These are phyloP conservation scores for Halocynthia aurantium DNA, from an alignment of 23 tunicate species.

Conservation along the genomic window DNA sequence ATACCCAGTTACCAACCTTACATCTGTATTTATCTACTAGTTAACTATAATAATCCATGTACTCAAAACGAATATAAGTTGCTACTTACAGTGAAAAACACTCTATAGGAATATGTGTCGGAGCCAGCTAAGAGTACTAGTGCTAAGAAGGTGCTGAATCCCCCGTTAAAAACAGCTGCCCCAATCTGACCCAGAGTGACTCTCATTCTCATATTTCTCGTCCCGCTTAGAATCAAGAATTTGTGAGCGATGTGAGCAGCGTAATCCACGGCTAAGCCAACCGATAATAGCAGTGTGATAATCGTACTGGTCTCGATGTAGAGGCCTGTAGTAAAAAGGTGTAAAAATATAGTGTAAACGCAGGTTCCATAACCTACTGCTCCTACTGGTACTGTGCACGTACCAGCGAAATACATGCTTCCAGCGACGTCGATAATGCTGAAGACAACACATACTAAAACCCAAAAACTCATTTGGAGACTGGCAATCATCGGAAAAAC, in stretches of 20 bases:
- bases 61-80: background rate
- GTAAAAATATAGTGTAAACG: background rate
- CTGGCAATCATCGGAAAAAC: conserved; percentile 19
- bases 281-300: conserved; percentile 18
- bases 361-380: background rate
- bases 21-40: too few relatives aligned
- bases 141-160: conserved; percentile 36
- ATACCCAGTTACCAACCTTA: too few relatives aligned
- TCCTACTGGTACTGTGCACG: background rate
- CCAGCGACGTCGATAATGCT: conserved; percentile 31
- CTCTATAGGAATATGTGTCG: conserved; percentile 7
- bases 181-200: conserved; percentile 20
- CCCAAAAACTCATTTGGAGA: conserved; percentile 32
- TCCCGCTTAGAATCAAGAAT: conserved; percentile 17
- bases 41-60: too few relatives aligned
- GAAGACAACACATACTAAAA: conserved; percentile 16
- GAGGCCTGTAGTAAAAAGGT: conserved; percentile 11
- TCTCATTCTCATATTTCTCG: conserved; percentile 10
- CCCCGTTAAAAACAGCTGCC: conserved; percentile 39
- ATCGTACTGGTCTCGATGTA: conserved; percentile 29
- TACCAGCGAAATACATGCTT: conserved; percentile 22
- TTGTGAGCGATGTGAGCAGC: conserved; percentile 36
- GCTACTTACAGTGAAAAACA: conserved; percentile 29
- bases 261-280: conserved; percentile 40
- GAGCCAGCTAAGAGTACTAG: conserved; percentile 16